phyloP scores from a whole-genome alignment of 1,140 invertebrate species.

The Drosophila guanche region DNA sequence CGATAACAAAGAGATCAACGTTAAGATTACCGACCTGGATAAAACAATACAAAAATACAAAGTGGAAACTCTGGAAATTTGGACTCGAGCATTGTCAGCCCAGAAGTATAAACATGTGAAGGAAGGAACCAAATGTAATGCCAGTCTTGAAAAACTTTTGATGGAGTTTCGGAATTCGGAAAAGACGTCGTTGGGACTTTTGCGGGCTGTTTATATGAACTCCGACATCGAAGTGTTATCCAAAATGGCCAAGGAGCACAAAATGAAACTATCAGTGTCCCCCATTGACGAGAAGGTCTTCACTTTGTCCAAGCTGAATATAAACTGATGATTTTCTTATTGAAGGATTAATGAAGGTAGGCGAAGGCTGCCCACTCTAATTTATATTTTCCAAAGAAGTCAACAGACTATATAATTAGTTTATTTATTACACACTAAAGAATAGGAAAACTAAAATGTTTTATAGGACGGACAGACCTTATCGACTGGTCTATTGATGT shows the following conservation, averaged over 20 bases:
- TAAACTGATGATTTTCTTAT: not conserved
- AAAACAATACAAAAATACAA: slow-evolving; percentile 52
- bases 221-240: slow-evolving; percentile 31
- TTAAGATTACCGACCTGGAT: slow-evolving; percentile 40
- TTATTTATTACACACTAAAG: slow-evolving; percentile 1
- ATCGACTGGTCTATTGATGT: no score
- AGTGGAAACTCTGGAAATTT: slow-evolving; percentile 40
- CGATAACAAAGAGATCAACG: slow-evolving; percentile 52
- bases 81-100: slow-evolving; percentile 45
- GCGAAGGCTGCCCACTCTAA: not conserved
- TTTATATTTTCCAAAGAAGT: not conserved
- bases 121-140: slow-evolving; percentile 18
- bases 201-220: slow-evolving; percentile 33
- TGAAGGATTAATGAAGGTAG: not conserved
- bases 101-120: not conserved
- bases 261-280: slow-evolving; percentile 47
- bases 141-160: slow-evolving; percentile 20
- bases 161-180: slow-evolving; percentile 24
- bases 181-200: slow-evolving; percentile 10
- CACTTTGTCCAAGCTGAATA: slow-evolving; percentile 32
- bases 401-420: not conserved
- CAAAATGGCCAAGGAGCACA: slow-evolving; percentile 20
- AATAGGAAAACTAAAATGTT: slow-evolving; percentile 12
- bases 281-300: slow-evolving; percentile 44
- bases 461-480: no score